Percentiles rank a stretch among this genome's conserved stretches.
Conservation (phyloP, 2,113 vertebrate species). For the Microtus pennsylvanicus region DNA sequence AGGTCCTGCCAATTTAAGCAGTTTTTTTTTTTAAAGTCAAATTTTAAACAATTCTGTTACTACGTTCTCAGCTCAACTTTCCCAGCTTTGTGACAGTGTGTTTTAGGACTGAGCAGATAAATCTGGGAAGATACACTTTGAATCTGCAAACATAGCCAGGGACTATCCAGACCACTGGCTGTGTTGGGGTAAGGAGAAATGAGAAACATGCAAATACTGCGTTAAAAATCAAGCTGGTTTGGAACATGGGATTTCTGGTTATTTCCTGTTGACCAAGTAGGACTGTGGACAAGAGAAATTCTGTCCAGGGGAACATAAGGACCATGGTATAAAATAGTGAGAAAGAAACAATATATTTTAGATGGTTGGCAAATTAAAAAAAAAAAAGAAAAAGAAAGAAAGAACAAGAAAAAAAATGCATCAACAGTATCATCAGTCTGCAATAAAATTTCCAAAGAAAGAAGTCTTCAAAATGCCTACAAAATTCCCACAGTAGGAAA, state of each 20-base stretch:
- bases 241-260: not conserved
- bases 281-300: not conserved
- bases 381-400: not conserved
- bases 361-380: not conserved
- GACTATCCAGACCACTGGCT: not conserved
- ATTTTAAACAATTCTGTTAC: not conserved
- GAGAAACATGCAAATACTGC: not conserved
- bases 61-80: not conserved
- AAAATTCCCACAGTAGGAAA: not conserved
- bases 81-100: not conserved
- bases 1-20: not conserved
- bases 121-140: not conserved
- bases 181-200: not conserved
- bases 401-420: not conserved
- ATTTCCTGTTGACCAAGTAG: not conserved
- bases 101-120: not conserved
- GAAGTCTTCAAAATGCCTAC: not conserved
- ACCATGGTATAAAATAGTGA: not conserved
- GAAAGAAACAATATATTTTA: not conserved
- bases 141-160: not conserved
- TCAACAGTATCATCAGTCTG: not conserved
- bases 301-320: not conserved
- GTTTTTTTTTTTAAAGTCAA: not conserved
- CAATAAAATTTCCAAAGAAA: not conserved
- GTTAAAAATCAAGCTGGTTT: not conserved